These are phyloP conservation scores for Cheumatopsyche charites DNA, from an alignment of 1,140 invertebrate species.

Conservation along the genomic window DNA sequence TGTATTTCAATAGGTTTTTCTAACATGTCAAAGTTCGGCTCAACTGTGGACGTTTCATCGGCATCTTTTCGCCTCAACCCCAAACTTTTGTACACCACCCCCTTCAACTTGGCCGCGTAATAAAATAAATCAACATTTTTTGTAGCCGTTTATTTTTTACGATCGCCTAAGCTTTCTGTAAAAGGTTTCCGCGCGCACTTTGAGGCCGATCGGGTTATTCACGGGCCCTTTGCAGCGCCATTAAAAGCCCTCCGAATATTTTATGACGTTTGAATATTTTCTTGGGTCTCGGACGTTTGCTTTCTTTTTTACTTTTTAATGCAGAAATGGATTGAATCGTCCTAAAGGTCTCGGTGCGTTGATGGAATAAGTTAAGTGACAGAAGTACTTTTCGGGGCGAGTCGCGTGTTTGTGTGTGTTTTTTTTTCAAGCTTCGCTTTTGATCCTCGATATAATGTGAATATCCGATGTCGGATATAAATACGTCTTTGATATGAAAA, in stretches of 20 bases:
- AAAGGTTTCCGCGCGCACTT: conserved; percentile 44
- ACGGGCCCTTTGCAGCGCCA: conserved; percentile 37
- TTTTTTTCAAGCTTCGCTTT: no score
- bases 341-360: background rate
- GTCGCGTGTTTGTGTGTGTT: no score
- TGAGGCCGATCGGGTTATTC: conserved; percentile 47
- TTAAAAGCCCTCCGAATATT: conserved; percentile 42
- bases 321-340: conserved; percentile 23
- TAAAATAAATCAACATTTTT: conserved; percentile 49
- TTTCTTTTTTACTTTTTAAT: conserved; percentile 29
- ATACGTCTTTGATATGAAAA: no score
- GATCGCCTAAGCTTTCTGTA: conserved; percentile 45
- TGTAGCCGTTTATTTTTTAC: conserved; percentile 48
- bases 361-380: conserved; percentile 1
- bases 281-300: background rate
- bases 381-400: background rate
- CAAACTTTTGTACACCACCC: background rate
- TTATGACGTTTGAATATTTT: conserved; percentile 43
- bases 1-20: no score
- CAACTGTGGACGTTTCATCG: no score
- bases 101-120: conserved; percentile 21
- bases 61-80: background rate
- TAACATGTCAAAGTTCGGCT: no score
- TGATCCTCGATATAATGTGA: no score
- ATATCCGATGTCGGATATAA: no score